Evolutionary conservation across 2,797 vertebrate species (phyloP), one percentile per base, ranked within the genome.

Genomic region (Karalla daura): DNA sequence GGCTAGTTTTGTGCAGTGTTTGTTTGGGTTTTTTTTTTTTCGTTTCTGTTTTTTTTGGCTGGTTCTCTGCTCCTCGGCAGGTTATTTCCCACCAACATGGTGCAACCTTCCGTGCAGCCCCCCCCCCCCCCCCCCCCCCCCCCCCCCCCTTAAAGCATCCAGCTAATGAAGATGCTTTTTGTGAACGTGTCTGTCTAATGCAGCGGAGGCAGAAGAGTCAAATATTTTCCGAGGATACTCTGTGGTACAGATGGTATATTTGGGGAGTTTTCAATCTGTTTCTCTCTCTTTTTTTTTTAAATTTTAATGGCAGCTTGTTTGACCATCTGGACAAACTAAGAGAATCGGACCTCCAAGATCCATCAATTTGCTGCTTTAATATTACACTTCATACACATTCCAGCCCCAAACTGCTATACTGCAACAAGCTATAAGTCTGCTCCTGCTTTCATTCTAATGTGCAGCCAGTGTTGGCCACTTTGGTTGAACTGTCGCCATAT

Each of bases 291-390:
- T 49, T 23, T 27, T 70, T 55, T 35, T n/a, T 21, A 30, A 60
- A 46, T n/a, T 23, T n/a, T n/a, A n/a, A n/a, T n/a, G n/a, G 49
- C 72, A 85, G 85, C 64, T 79, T 87, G 76, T 64, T 23, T 41
- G 74, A 49, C 70, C 85, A 87, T 85, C 81, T 87, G 86, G 50
- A 75, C 37, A 56, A 64, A 77, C 17, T 55, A 39, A 52, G 55
- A 64, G 7, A 36, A 52, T 17, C 24, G 51, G 44, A 74, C 44
- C 61, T 67, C 32, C 37, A 58, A 64, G 52, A 82, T 75, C 30
- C 62, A 67, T 71, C 35, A 54, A 20, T 79, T 60, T 53, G 13
- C 39, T 35, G 46, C 63, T 39, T 52, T 65, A 33, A 54, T 69
- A 24, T 49, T 51, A 66, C 24, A 71, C 27, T 36, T 62, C 11